Base-by-base conservation (phyloP, 2,113 vertebrate genomes). In the Corydoras maculifer region DNA sequence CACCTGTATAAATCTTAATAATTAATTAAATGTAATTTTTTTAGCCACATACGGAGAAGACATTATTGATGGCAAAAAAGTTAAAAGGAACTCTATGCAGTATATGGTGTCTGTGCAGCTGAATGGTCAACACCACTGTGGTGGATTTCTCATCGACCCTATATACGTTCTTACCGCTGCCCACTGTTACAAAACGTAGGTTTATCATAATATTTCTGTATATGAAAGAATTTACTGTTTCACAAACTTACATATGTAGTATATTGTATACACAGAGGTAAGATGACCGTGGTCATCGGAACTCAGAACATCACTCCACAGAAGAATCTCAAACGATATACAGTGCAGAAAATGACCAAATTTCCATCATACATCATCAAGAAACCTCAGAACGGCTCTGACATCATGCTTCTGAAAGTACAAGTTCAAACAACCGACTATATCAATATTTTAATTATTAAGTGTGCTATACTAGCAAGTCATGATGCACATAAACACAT, bases 321-420 rank as follows among this genome's bases (percentile, higher is more conserved):
- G 14, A 6, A 0, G 31, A 71, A 13, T 18, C 55, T 57, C 79
- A 78, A 65, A 68, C 55, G 61, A 59, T 81, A 83, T 14, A 2
- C 0, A 0, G 76, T 82, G 74, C 9, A 79, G 25, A 2, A 43
- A 0, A 74, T 0, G 49, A 76, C 79, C 78, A 79, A 2, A 51
- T 70, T 68, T 13, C 63, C 55, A 8, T 10, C 2, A 8, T 88
- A 14, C 14, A 8, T n/a, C 3, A 0, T 9, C 0, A 8, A 8
- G 35, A 43, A 43, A 43, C 0, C 0, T 0, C 15, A 3, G 0
- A 0, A 2, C 2, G 49, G 8, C 12, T 83, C 81, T 31, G 89
- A 91, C 48, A 82, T 91, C 75, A 90, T 90, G 88, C 87, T 91
- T 2, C 75, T 91, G 1, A 83, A 87, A 87, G 89, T 91, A 68